These are phyloP conservation scores for Scomber scombrus DNA, from an alignment of 2,113 vertebrate species.

Conservation along the genomic window DNA sequence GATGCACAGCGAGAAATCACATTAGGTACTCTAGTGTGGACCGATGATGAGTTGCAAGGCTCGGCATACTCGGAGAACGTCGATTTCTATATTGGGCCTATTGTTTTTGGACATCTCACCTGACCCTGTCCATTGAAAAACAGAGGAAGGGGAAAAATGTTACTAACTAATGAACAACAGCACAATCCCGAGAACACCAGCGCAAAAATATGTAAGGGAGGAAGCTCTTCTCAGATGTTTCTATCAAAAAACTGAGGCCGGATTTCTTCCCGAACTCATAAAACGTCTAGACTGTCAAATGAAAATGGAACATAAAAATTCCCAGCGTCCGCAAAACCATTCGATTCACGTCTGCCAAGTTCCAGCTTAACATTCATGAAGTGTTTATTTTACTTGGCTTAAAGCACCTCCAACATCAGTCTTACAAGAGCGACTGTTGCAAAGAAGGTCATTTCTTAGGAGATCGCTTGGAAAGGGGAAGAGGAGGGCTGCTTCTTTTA, in stretches of 20 bases:
- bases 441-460: constrained; percentile 73
- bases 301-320: constrained; percentile 82
- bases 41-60: background rate
- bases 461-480: constrained; percentile 60
- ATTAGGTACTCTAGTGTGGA: background rate
- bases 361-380: constrained; percentile 74
- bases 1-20: background rate
- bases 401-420: constrained; percentile 75
- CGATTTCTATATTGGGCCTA: background rate
- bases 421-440: constrained; percentile 68
- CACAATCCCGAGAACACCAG: constrained; percentile 2
- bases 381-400: constrained; percentile 86
- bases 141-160: background rate
- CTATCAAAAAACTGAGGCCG: constrained; percentile 61
- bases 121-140: background rate
- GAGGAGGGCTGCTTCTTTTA: constrained; percentile 30
- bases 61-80: background rate
- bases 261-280: constrained; percentile 78
- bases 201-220: constrained; percentile 22
- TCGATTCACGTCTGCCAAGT: constrained; percentile 78
- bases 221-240: constrained; percentile 51
- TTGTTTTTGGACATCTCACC: constrained; percentile 6
- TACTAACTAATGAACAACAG: constrained; percentile 9
- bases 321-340: constrained; percentile 71
- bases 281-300: constrained; percentile 82